These are phyloP conservation scores for Thecocarcelia acutangulata DNA, from an alignment of 2,888 invertebrate genomes.

Conservation along the genomic window DNA sequence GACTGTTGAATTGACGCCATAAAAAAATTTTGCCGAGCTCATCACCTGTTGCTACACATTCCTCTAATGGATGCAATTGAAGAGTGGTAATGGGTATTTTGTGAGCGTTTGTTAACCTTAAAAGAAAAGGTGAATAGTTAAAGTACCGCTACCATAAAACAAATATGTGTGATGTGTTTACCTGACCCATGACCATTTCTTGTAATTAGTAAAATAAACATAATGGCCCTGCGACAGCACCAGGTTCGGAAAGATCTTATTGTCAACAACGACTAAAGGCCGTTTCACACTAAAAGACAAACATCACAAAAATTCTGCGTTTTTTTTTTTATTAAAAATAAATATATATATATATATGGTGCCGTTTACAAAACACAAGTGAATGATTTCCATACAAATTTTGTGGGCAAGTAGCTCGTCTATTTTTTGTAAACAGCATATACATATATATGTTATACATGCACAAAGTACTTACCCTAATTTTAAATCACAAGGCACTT, in stretches of 20 bases:
- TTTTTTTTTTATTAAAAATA: not conserved
- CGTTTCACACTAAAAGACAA: slow-evolving; percentile 68
- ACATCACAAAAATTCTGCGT: not conserved
- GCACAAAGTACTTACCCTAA: slow-evolving; percentile 73
- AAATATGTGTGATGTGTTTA: slow-evolving; percentile 51
- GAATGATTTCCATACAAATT: too few species aligned
- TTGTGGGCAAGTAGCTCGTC: too few species aligned
- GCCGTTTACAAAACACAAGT: too few species aligned
- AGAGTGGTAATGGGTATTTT: slow-evolving; percentile 83
- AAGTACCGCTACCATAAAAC: not conserved
- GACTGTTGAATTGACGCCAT: slow-evolving; percentile 83
- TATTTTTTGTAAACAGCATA: too few species aligned
- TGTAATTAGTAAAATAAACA: slow-evolving; percentile 76
- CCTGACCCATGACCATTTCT: slow-evolving; percentile 73
- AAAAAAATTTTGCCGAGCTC: slow-evolving; percentile 85
- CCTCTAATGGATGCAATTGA: slow-evolving; percentile 85
- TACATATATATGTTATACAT: too few species aligned
- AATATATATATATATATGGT: not conserved
- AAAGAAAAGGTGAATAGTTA: not conserved
- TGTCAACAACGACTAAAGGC: slow-evolving; percentile 74
- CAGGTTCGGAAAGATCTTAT: slow-evolving; percentile 75
- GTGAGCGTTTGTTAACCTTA: slow-evolving; percentile 71
- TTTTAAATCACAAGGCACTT: slow-evolving; percentile 66
- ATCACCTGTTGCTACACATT: slow-evolving; percentile 87
- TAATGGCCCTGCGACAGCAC: slow-evolving; percentile 72